These are phyloP conservation scores for Notodonta dromedarius DNA, from an alignment of 2,888 invertebrate genomes.

Conservation along the genomic window DNA sequence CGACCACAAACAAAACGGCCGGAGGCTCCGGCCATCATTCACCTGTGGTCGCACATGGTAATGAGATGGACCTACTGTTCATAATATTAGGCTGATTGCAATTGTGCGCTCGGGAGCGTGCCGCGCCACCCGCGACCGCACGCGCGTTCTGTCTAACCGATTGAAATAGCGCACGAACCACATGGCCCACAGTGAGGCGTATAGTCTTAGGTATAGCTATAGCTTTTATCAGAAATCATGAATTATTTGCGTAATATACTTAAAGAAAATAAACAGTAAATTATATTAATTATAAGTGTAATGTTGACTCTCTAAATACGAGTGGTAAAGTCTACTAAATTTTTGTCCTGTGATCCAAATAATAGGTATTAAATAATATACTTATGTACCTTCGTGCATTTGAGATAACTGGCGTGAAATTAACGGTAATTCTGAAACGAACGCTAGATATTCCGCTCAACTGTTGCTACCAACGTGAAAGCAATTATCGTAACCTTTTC, in stretches of 20 bases:
- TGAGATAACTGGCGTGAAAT: not conserved
- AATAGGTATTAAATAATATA: too few species aligned
- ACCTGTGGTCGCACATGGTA: conserved; percentile 82
- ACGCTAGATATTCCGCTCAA: conserved; percentile 1
- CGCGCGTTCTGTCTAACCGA: conserved; percentile 57
- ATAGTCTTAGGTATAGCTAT: too few species aligned
- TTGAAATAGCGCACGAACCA: conserved; percentile 53
- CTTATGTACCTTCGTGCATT: not conserved
- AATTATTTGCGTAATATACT: not conserved
- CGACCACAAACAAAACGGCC: conserved; percentile 83
- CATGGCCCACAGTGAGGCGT: conserved; percentile 3
- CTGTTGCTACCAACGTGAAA: conserved; percentile 22
- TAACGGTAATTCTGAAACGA: not conserved
- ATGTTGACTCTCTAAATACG: too few species aligned
- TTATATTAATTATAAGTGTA: too few species aligned
- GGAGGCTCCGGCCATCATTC: conserved; percentile 76
- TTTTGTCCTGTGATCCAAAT: too few species aligned
- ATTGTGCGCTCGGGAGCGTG: conserved; percentile 63
- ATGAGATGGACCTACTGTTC: conserved; percentile 82
- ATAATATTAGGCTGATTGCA: conserved; percentile 83
- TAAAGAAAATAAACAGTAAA: not conserved
- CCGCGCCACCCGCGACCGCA: conserved; percentile 48
- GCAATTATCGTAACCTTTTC: conserved; percentile 37
- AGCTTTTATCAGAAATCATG: not conserved
- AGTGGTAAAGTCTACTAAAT: too few species aligned